These are phyloP conservation scores for Tinea pellionella DNA, from an alignment of 2,888 invertebrate species.

Conservation along the genomic window DNA sequence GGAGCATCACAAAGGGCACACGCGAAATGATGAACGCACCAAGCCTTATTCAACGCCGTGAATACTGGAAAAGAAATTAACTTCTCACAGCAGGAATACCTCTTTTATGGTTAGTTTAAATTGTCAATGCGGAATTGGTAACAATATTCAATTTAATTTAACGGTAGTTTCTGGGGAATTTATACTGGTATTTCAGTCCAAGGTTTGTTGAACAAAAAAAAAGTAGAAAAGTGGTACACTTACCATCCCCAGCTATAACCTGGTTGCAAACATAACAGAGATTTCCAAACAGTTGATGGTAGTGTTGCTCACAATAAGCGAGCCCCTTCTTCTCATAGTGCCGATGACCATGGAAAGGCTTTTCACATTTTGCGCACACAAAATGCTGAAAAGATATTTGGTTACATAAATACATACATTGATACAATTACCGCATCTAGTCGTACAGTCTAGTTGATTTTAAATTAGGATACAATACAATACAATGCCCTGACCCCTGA, in stretches of 20 bases:
- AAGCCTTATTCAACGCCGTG: slow-evolving; percentile 97
- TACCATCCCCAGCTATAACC: slow-evolving; percentile 97
- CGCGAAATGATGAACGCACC: slow-evolving; percentile 99
- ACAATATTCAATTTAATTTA: too few species aligned
- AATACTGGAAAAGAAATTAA: slow-evolving; percentile 81
- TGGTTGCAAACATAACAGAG: slow-evolving; percentile 99
- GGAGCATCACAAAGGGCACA: slow-evolving; percentile 97
- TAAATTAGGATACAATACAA: too few species aligned
- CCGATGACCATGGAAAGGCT: slow-evolving; percentile 98
- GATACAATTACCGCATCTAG: too few species aligned
- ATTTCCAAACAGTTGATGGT: slow-evolving; percentile 98
- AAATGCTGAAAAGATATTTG: slow-evolving; percentile 85
- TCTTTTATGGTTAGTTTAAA: too few species aligned
- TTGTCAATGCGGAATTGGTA: too few species aligned
- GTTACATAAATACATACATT: too few species aligned
- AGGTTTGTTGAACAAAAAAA: too few species aligned
- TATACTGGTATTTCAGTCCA: too few species aligned
- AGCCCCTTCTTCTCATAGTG: slow-evolving; percentile 99
- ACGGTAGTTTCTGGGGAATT: too few species aligned
- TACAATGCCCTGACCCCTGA: too few species aligned
- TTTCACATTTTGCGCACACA: slow-evolving; percentile 99
- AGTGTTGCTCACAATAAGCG: slow-evolving; percentile 99
- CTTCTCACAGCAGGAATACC: too few species aligned
- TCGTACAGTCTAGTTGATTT: too few species aligned
- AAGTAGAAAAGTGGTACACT: not conserved